Conservation (phyloP, 2,888 invertebrate species). For the Drosophila limbata region DNA sequence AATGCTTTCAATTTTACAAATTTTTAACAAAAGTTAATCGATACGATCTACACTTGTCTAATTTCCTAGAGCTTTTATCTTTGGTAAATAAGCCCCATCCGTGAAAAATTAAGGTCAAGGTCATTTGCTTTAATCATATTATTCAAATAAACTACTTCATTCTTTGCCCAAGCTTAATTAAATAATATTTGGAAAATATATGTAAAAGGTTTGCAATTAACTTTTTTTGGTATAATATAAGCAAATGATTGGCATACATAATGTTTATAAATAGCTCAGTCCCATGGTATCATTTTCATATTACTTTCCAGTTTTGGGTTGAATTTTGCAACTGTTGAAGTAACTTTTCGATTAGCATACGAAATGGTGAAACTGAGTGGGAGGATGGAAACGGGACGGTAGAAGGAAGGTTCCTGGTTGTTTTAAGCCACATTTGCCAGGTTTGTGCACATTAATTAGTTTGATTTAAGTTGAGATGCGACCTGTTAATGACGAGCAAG, state of each 20-base stretch:
- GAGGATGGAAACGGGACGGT: background rate
- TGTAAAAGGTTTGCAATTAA: background rate
- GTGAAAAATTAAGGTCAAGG: background rate
- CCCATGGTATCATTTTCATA: background rate
- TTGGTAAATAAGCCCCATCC: too few species aligned
- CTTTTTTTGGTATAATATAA: background rate
- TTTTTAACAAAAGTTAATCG: too few species aligned
- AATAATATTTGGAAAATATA: background rate
- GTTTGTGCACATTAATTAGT: constrained; percentile 72
- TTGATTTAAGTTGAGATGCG: constrained; percentile 71
- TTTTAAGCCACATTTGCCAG: constrained; percentile 56
- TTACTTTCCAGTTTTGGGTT: constrained; percentile 10
- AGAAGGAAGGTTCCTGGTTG: constrained; percentile 1
- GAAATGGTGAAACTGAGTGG: background rate
- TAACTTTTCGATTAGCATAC: constrained; percentile 46
- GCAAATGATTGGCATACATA: background rate
- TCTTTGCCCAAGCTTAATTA: background rate
- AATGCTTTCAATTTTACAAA: too few species aligned
- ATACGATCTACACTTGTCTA: background rate
- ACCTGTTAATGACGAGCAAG: constrained; percentile 47
- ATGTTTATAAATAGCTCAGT: background rate
- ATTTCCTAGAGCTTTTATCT: too few species aligned
- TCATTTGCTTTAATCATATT: background rate
- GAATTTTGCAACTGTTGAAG: constrained; percentile 24
- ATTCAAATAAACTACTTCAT: background rate